phyloP scores from a whole-genome alignment of 2,797 vertebrate genomes.

The Acanthornis magna region DNA sequence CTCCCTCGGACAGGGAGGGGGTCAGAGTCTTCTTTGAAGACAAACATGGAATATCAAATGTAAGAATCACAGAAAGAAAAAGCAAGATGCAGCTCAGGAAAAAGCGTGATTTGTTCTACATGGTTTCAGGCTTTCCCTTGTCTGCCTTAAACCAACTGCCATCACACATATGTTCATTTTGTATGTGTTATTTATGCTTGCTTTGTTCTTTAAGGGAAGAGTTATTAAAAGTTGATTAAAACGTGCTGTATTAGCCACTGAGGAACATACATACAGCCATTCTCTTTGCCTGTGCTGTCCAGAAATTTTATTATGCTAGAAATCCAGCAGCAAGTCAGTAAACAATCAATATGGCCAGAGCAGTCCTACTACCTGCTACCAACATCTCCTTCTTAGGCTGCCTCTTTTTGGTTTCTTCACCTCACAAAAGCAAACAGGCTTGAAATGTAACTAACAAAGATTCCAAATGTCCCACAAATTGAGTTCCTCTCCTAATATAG shows the following conservation, averaged over 20 bases:
- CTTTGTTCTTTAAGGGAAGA: background rate
- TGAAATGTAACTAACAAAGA: background rate
- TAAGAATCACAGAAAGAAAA: background rate
- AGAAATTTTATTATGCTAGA: background rate
- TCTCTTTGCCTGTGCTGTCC: background rate
- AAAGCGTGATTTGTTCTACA: background rate
- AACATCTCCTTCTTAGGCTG: background rate
- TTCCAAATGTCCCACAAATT: slow-evolving; percentile 16
- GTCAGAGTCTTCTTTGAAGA: background rate
- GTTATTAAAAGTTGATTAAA: background rate
- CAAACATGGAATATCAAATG: background rate
- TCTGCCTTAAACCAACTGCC: background rate
- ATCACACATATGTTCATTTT: background rate
- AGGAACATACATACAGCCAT: background rate
- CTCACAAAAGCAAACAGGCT: background rate
- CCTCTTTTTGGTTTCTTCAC: background rate
- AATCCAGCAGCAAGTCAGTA: background rate
- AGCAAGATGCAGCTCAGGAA: background rate
- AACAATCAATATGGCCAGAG: background rate
- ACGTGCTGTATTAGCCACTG: background rate
- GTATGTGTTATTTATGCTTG: background rate
- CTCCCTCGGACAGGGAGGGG: background rate
- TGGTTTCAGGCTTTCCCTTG: background rate
- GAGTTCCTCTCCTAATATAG: slow-evolving; percentile 32
- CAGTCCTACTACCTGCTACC: background rate